Evolutionary conservation across 1,140 invertebrate genomes (phyloP), one percentile per base, ranked within the genome.

Genomic region (Philotrypesis tridentata): DNA sequence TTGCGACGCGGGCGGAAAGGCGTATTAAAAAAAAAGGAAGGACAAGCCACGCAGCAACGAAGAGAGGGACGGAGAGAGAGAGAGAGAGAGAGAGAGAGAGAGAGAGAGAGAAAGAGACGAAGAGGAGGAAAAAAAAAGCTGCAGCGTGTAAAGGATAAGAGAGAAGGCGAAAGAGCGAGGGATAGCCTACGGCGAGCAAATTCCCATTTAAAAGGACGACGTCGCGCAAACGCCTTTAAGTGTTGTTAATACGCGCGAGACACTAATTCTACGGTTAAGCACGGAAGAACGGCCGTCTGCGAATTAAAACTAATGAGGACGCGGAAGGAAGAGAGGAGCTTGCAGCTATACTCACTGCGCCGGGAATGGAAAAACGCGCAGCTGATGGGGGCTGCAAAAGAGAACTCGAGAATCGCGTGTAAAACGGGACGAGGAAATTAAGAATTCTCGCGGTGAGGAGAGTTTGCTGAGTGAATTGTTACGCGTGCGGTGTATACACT

Each of bases 1-100:
- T 79, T 79, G 31, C 77, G 37, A 60, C 63, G 37, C 40, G 65
- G 23, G 65, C 40, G 37, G 63, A 61, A 31, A 55, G 78, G 80
- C 73, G 80, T 83, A 85, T 87, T 85, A 77, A 85, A 84, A 87
- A 84, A 87, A 70, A 37, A 82, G 23, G 33, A 40, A 25, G 43
- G 25, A 8, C 33, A 9, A 37, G 33, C 61, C n/a, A 8, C 27
- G 63, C 23, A 65, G 27, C 27, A 29, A 21, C 23, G 63, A 74
- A 40, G 33, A 40, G 60, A 25, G 48, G 31, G 70, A 33, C 31
- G 11, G 11, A 8, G 21, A 8, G 48, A 79, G 61, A 23, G 17
- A n/a, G n/a, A n/a, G n/a, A n/a, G n/a, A n/a, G n/a, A n/a, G n/a
- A n/a, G n/a, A n/a, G n/a, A n/a, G 33, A 23, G 14, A 40, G 17